These are phyloP conservation scores for Drosophila rufa DNA, from an alignment of 1,140 invertebrate genomes.

Conservation along the genomic window DNA sequence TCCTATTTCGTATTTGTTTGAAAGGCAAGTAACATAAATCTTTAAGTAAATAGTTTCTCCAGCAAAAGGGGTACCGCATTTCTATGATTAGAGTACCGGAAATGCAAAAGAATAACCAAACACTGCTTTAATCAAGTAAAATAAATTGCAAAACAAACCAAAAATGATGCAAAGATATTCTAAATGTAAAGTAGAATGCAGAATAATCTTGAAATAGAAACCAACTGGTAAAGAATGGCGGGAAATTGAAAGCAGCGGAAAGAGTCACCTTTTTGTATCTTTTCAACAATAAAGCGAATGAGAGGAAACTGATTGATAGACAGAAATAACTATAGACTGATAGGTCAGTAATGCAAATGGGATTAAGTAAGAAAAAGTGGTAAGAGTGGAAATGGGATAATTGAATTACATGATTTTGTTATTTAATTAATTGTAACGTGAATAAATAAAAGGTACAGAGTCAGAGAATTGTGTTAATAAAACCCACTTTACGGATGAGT, in stretches of 20 bases:
- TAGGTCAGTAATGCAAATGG: constrained; percentile 28
- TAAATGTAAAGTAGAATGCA: constrained; percentile 12
- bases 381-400: background rate
- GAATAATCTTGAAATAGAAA: background rate
- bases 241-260: constrained; percentile 26
- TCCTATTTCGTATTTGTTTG: no score
- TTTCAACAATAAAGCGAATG: constrained; percentile 3
- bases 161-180: background rate
- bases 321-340: background rate
- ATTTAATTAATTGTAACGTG: background rate
- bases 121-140: constrained; percentile 17
- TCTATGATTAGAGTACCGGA: constrained; percentile 55
- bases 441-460: background rate
- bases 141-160: constrained; percentile 5
- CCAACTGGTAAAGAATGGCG: background rate
- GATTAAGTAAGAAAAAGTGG: constrained; percentile 11
- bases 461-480: no score
- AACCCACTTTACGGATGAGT: background rate
- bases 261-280: constrained; percentile 23
- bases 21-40: background rate
- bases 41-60: background rate
- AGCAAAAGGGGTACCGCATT: constrained; percentile 19
- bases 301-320: constrained; percentile 4
- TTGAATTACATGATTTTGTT: background rate
- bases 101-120: constrained; percentile 15